Percentiles rank a stretch among this genome's conserved stretches.
These are phyloP conservation scores for Leptinotarsa tumamoca DNA, from an alignment of 2,888 invertebrate species.

Conservation along the genomic window DNA sequence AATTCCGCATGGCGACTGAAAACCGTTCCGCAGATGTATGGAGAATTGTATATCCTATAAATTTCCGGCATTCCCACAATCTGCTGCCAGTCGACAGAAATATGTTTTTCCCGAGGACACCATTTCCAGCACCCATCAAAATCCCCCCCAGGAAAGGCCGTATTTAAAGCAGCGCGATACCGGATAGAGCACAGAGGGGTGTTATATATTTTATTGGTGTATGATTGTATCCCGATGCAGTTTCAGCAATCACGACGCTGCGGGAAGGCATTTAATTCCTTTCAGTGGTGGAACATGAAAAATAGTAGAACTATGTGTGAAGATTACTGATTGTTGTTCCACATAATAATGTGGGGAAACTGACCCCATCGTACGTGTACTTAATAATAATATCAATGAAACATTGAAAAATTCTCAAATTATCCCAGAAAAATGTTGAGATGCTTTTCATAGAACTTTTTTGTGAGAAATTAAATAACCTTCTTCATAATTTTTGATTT, in stretches of 20 bases:
- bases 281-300: background rate
- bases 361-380: background rate
- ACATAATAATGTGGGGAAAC: background rate
- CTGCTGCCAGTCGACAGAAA: constrained; percentile 17
- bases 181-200: constrained; percentile 32
- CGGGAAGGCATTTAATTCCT: constrained; percentile 58
- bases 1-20: background rate
- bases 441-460: no score
- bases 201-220: constrained; percentile 49
- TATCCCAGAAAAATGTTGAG: no score
- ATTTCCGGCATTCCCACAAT: constrained; percentile 13
- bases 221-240: constrained; percentile 49
- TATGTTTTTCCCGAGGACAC: constrained; percentile 21
- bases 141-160: constrained; percentile 29
- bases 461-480: no score
- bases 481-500: no score
- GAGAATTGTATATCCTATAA: constrained; percentile 17
- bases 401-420: no score
- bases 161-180: constrained; percentile 32
- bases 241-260: constrained; percentile 55
- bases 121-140: constrained; percentile 25
- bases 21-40: constrained; percentile 13
- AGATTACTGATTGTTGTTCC: background rate
- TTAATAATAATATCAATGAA: no score
- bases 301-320: background rate